Percentiles rank a stretch among this genome's conserved stretches.
phyloP scores from a whole-genome alignment of 2,113 vertebrate species.

The Paraplagusia blochii region DNA sequence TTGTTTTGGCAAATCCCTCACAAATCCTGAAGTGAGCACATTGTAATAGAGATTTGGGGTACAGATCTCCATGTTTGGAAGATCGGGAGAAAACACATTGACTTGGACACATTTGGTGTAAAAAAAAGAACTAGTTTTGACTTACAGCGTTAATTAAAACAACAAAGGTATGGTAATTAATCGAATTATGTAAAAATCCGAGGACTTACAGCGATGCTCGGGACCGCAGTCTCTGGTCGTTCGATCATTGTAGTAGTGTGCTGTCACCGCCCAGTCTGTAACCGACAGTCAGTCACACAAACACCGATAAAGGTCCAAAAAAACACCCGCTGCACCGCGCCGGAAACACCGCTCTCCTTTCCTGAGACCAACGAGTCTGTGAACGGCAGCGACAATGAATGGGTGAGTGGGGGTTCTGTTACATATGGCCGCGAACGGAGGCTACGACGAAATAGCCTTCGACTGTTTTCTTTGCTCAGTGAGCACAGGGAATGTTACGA shows the following conservation, averaged over 20 bases:
- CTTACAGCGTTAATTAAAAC: too few relatives aligned
- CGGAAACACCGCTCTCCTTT: background rate
- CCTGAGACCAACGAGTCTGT: background rate
- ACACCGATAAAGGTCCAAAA: conserved; percentile 33
- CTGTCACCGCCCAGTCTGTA: conserved; percentile 65
- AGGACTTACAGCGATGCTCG: conserved; percentile 77
- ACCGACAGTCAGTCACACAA: conserved; percentile 49
- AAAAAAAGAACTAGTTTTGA: background rate
- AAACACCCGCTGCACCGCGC: conserved; percentile 5
- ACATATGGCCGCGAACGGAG: conserved; percentile 39
- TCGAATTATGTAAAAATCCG: background rate
- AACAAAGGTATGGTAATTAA: too few relatives aligned
- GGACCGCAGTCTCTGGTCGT: conserved; percentile 74
- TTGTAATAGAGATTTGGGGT: background rate
- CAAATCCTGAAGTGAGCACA: background rate
- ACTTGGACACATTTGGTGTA: background rate
- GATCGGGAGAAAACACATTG: background rate
- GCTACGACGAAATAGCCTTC: conserved; percentile 7
- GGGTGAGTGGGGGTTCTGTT: conserved; percentile 46
- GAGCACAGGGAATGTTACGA: rapidly evolving
- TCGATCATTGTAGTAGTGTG: conserved; percentile 72
- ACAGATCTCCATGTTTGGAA: background rate
- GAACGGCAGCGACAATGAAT: conserved; percentile 28
- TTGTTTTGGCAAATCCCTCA: background rate
- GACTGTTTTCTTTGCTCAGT: background rate